phyloP scores from a whole-genome alignment of 2,113 vertebrate species.

The Gambusia affinis region DNA sequence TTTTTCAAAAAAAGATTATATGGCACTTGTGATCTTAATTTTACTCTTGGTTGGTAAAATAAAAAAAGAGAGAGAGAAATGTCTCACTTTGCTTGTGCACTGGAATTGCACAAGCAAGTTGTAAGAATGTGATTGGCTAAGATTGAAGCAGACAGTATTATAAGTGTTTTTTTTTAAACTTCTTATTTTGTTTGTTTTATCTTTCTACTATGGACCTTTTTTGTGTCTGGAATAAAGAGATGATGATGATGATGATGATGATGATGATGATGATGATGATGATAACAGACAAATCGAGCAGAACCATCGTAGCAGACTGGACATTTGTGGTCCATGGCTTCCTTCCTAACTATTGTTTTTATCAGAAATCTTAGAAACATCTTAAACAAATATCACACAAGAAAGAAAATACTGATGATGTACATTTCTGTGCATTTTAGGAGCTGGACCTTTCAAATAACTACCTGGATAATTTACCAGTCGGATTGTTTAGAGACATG shows the following conservation, averaged over 20 bases:
- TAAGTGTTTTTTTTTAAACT: not conserved
- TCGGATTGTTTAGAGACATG: conserved; percentile 88
- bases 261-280: too few species aligned
- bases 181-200: too few species aligned
- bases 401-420: not conserved
- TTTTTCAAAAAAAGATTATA: not conserved
- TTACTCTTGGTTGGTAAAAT: not conserved
- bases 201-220: too few species aligned
- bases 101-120: too few species aligned
- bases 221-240: too few species aligned
- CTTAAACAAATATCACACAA: too few species aligned
- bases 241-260: not conserved
- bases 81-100: too few species aligned
- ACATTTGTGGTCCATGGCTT: not conserved
- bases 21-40: not conserved
- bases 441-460: conserved; percentile 96
- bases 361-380: not conserved
- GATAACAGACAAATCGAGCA: not conserved
- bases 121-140: not conserved
- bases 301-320: too few species aligned
- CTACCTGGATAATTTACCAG: conserved; percentile 93
- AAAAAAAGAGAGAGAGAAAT: not conserved
- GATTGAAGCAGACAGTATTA: not conserved
- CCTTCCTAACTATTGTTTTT: not conserved
- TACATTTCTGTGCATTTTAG: conserved; percentile 42